phyloP scores from a whole-genome alignment of 2,797 vertebrate genomes.

The Phalanger gymnotis region DNA sequence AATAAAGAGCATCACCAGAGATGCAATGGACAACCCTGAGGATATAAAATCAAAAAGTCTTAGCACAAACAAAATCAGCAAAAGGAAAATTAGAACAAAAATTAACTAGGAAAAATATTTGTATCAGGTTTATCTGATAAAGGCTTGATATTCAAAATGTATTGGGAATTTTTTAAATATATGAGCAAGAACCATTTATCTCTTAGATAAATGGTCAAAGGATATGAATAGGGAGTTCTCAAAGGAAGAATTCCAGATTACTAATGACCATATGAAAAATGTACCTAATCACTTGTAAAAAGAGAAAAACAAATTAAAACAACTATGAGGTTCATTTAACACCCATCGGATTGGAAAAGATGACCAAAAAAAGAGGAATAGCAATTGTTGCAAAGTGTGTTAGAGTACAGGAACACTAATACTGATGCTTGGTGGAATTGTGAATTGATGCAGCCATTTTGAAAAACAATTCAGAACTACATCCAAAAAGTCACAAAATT shows the following conservation, averaged over 20 bases:
- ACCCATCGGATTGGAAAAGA: background rate
- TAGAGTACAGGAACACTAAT: background rate
- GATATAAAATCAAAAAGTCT: background rate
- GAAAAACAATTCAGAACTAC: background rate
- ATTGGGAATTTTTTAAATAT: background rate
- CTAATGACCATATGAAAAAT: background rate
- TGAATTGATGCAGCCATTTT: background rate
- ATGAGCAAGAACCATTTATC: background rate
- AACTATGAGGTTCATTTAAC: background rate
- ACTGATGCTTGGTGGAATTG: background rate
- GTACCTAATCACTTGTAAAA: background rate
- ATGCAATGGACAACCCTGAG: background rate
- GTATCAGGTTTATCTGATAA: background rate
- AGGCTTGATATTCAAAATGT: background rate
- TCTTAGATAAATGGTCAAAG: background rate
- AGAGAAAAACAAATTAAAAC: background rate
- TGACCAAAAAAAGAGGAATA: background rate
- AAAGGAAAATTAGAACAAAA: background rate
- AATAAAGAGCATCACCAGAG: background rate
- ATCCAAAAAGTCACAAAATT: background rate
- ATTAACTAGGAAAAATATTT: background rate
- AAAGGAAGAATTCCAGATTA: background rate
- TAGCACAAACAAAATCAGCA: background rate
- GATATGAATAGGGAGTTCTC: background rate
- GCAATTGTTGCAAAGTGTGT: background rate